These are phyloP conservation scores for Lasioglossum figueresi DNA, from an alignment of 2,888 invertebrate species.

Conservation along the genomic window DNA sequence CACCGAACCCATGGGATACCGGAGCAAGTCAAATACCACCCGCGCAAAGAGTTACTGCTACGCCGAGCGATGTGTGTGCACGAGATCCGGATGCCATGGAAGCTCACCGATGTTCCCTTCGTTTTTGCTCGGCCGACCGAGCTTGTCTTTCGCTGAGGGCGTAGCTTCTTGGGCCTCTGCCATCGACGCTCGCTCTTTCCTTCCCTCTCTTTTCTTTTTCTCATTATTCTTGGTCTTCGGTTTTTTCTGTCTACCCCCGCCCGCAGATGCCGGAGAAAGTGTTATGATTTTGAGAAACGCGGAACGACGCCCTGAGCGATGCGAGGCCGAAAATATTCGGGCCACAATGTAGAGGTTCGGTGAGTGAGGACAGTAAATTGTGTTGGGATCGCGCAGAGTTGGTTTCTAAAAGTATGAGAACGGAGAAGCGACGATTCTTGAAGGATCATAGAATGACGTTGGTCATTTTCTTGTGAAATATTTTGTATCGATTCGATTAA, in stretches of 20 bases:
- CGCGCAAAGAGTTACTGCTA: constrained; percentile 57
- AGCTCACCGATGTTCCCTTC: background rate
- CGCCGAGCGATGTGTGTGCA: constrained; percentile 25
- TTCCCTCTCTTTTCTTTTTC: background rate
- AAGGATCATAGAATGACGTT: background rate
- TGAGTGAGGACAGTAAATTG: background rate
- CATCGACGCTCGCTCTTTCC: background rate
- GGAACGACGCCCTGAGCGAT: background rate
- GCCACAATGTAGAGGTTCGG: background rate
- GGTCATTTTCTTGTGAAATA: background rate
- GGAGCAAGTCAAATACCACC: constrained; percentile 66
- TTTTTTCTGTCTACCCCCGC: background rate
- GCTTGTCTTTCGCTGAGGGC: constrained; percentile 49
- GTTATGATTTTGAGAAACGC: constrained; percentile 9
- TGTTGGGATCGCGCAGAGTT: background rate
- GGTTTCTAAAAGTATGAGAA: background rate
- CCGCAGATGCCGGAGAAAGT: background rate
- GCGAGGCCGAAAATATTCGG: background rate
- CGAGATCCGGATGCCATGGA: constrained; percentile 17
- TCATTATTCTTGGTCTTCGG: background rate
- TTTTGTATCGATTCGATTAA: background rate
- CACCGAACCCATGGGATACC: constrained; percentile 25
- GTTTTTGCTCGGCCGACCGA: constrained; percentile 24
- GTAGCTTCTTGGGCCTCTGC: constrained; percentile 11
- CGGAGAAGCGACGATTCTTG: background rate